Evolutionary conservation across 2,113 vertebrate species (phyloP).

Genomic region (Hippocampus zosterae): DNA sequence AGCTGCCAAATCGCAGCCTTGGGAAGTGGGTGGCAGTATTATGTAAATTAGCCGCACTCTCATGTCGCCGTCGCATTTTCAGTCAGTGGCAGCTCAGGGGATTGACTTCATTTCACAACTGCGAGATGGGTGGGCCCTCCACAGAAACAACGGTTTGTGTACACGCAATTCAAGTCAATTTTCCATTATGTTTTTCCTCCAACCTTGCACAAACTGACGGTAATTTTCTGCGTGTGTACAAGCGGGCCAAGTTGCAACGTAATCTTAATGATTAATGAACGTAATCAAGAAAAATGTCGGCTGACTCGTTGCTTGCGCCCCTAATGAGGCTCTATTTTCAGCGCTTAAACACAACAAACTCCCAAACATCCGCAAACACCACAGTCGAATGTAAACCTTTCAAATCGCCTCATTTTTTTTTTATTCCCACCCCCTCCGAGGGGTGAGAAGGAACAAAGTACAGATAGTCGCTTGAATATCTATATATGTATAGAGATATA

Average conservation of each 20-base stretch:
- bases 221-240: too few relatives aligned
- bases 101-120: not conserved
- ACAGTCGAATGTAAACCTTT: not conserved
- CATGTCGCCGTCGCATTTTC: too few relatives aligned
- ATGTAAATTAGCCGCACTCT: too few relatives aligned
- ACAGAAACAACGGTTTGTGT: not conserved
- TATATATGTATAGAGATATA: too few relatives aligned
- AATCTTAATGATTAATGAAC: not conserved
- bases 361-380: not conserved
- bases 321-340: constrained; percentile 1
- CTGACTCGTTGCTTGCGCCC: not conserved
- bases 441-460: not conserved
- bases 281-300: not conserved
- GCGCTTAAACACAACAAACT: not conserved
- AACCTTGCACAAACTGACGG: not conserved
- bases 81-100: too few relatives aligned
- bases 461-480: not conserved
- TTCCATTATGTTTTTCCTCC: not conserved
- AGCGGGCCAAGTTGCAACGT: not conserved
- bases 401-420: not conserved
- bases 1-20: too few relatives aligned
- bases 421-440: not conserved
- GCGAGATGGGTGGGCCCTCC: not conserved
- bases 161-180: not conserved
- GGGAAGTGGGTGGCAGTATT: too few relatives aligned